A percentile compares a stretch with the other conserved stretches of the same genome.
phyloP scores from a whole-genome alignment of 2,113 vertebrate species.

The Sphyrna mokarran region DNA sequence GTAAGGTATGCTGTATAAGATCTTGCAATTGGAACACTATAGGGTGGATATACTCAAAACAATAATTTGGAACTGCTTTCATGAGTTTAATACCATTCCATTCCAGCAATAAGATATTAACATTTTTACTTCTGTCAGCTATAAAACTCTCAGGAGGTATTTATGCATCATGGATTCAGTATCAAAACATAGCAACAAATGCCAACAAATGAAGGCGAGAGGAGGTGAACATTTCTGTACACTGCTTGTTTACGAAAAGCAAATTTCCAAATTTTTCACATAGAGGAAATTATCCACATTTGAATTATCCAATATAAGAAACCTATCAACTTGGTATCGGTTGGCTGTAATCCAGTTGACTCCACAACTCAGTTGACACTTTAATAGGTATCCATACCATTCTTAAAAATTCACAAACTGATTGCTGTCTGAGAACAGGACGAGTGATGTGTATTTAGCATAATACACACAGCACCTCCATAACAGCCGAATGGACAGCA shows the following conservation, averaged over 20 bases:
- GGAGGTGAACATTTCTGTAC: not conserved
- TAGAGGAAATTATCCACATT: too few species aligned
- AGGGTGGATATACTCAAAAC: too few species aligned
- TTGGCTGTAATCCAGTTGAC: not conserved
- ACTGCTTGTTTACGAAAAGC: not conserved
- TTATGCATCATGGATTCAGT: too few species aligned
- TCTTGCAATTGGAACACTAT: too few species aligned
- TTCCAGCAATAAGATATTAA: too few species aligned
- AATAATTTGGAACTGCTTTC: too few species aligned
- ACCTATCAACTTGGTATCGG: too few species aligned
- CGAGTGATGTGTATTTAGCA: not conserved
- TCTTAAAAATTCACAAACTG: not conserved
- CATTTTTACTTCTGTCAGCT: too few species aligned
- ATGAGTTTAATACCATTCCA: too few species aligned
- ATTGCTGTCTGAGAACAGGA: not conserved
- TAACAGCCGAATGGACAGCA: not conserved
- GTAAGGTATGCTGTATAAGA: too few species aligned
- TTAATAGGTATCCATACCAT: not conserved
- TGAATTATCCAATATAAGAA: too few species aligned
- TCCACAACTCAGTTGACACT: not conserved
- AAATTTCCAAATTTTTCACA: not conserved
- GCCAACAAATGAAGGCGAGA: not conserved
- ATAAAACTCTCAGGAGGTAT: too few species aligned
- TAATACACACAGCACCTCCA: not conserved
- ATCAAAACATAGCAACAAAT: not conserved